These are phyloP conservation scores for Chymomyza procnemis DNA, from an alignment of 2,888 invertebrate species.

Conservation along the genomic window DNA sequence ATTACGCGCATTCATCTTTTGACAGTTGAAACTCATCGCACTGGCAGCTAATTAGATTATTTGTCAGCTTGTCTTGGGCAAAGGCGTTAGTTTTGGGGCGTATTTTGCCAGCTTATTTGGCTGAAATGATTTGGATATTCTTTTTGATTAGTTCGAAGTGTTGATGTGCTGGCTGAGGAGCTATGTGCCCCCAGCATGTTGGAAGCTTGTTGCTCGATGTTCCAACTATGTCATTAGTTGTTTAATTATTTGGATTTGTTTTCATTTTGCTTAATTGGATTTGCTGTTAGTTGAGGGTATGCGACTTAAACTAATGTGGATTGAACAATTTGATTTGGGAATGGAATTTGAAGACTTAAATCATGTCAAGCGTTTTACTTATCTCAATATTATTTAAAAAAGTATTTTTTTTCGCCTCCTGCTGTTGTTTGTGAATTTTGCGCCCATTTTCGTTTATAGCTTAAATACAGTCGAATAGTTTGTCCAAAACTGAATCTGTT, in stretches of 20 bases:
- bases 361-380: too few species aligned
- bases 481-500: too few species aligned
- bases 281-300: background rate
- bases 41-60: slow-evolving; percentile 75
- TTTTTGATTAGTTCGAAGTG: slow-evolving; percentile 43
- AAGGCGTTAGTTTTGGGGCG: slow-evolving; percentile 16
- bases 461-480: too few species aligned
- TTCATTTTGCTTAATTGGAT: slow-evolving; percentile 7
- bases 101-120: slow-evolving; percentile 15
- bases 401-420: too few species aligned
- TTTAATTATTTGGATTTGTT: slow-evolving; percentile 29
- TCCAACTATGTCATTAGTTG: slow-evolving; percentile 41
- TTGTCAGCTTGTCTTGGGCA: slow-evolving; percentile 63
- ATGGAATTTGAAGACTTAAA: background rate
- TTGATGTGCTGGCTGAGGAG: slow-evolving; percentile 26
- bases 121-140: slow-evolving; percentile 41
- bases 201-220: slow-evolving; percentile 27
- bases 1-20: slow-evolving; percentile 59
- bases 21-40: slow-evolving; percentile 74
- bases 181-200: slow-evolving; percentile 2
- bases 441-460: too few species aligned
- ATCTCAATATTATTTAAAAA: too few species aligned
- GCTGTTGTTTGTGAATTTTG: too few species aligned
- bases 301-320: background rate
- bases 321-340: background rate